phyloP scores from a whole-genome alignment of 2,113 vertebrate genomes.

The Mormyrus iriodes region DNA sequence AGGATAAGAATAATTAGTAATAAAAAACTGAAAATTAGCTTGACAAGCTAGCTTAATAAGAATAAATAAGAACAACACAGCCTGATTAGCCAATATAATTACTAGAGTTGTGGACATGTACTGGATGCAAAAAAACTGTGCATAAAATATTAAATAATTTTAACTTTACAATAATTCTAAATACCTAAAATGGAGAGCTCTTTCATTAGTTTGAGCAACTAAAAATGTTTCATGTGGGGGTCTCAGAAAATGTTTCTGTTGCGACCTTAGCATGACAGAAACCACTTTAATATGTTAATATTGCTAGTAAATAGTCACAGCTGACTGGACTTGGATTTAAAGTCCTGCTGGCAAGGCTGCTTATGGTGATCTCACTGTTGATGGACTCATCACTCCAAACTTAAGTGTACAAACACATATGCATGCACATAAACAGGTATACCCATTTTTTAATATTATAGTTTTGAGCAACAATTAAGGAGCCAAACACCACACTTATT shows the following conservation, averaged over 20 bases:
- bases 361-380: not conserved
- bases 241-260: not conserved
- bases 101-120: too few relatives aligned
- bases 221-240: too few relatives aligned
- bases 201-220: not conserved
- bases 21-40: too few relatives aligned
- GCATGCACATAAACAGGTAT: not conserved
- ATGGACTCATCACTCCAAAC: not conserved
- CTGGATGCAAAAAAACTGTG: too few relatives aligned
- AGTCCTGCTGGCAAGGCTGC: not conserved
- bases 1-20: too few relatives aligned
- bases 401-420: not conserved
- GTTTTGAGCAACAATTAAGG: not conserved
- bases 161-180: too few relatives aligned
- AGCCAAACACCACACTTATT: too few relatives aligned
- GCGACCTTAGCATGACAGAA: not conserved
- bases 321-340: not conserved
- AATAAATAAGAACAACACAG: too few relatives aligned
- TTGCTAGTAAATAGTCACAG: not conserved
- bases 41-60: too few relatives aligned
- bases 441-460: not conserved
- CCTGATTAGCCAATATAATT: too few relatives aligned
- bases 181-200: too few relatives aligned
- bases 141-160: too few relatives aligned
- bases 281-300: not conserved